phyloP scores from a whole-genome alignment of 2,797 vertebrate species.

The Coluber constrictor region DNA sequence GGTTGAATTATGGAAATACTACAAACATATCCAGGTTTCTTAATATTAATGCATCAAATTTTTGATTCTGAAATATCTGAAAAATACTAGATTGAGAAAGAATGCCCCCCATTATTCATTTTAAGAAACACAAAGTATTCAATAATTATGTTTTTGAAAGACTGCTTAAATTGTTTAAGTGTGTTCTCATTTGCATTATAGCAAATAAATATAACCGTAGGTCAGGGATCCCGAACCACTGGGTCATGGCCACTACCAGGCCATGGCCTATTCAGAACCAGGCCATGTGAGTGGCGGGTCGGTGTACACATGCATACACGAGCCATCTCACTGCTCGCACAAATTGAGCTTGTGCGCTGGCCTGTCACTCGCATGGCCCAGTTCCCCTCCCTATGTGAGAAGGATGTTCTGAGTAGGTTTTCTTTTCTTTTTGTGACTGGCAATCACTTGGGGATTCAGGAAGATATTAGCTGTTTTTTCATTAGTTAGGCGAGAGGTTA shows the following conservation, averaged over 20 bases:
- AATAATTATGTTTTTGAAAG: background rate
- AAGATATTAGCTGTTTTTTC: background rate
- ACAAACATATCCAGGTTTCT: background rate
- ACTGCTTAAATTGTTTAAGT: background rate
- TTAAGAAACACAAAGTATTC: background rate
- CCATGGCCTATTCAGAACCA: background rate
- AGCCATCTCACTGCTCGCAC: background rate
- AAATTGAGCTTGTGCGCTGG: background rate
- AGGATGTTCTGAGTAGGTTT: background rate
- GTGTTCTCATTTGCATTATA: background rate
- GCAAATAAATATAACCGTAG: background rate
- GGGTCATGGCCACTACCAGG: background rate
- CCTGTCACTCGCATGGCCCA: background rate
- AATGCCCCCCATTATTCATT: background rate
- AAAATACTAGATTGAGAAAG: background rate
- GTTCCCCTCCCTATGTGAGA: background rate
- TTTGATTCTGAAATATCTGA: background rate
- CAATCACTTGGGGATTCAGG: background rate
- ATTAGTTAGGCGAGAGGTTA: background rate
- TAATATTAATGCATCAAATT: background rate
- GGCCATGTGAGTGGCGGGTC: fast-evolving
- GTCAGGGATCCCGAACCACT: background rate
- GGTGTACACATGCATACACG: background rate
- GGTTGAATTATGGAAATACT: background rate
- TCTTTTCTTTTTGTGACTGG: background rate